phyloP scores from a whole-genome alignment of 2,797 vertebrate species.

The Capromys pilorides region DNA sequence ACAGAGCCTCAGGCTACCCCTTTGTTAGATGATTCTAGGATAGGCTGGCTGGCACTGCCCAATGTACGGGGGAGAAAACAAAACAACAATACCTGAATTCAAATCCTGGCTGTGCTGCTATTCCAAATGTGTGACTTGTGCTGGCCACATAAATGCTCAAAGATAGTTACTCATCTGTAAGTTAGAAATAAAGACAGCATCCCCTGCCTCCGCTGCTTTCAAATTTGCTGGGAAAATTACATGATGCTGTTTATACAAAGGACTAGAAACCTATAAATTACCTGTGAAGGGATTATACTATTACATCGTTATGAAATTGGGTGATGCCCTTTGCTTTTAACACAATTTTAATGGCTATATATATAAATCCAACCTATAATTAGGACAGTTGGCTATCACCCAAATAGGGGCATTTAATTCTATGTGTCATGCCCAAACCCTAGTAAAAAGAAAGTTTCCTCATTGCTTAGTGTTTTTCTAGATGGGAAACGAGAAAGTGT shows the following conservation, averaged over 20 bases:
- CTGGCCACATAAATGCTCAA: neutral
- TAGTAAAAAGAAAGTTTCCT: slow-evolving; percentile 10
- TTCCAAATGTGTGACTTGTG: neutral
- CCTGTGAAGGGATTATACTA: neutral
- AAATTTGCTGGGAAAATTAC: slow-evolving; percentile 45
- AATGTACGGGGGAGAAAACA: neutral
- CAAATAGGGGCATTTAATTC: neutral
- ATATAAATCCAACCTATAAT: slow-evolving; percentile 57
- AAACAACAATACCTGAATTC: neutral
- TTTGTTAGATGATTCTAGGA: neutral
- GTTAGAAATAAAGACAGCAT: slow-evolving; percentile 18
- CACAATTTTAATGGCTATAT: slow-evolving; percentile 56
- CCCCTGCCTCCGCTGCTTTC: neutral
- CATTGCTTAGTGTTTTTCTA: slow-evolving; percentile 53
- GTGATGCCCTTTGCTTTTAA: slow-evolving; percentile 46
- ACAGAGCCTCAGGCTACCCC: neutral
- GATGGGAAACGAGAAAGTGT: neutral
- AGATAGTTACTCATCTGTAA: slow-evolving; percentile 31
- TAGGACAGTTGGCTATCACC: slow-evolving; percentile 50
- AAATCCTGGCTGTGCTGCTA: neutral
- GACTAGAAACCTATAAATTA: slow-evolving; percentile 53
- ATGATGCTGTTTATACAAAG: neutral
- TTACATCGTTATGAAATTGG: slow-evolving; percentile 56
- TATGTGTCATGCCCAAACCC: slow-evolving; percentile 28
- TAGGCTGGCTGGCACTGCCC: neutral